phyloP scores from a whole-genome alignment of 2,797 vertebrate species.

The Pangasius sanitwongsei region DNA sequence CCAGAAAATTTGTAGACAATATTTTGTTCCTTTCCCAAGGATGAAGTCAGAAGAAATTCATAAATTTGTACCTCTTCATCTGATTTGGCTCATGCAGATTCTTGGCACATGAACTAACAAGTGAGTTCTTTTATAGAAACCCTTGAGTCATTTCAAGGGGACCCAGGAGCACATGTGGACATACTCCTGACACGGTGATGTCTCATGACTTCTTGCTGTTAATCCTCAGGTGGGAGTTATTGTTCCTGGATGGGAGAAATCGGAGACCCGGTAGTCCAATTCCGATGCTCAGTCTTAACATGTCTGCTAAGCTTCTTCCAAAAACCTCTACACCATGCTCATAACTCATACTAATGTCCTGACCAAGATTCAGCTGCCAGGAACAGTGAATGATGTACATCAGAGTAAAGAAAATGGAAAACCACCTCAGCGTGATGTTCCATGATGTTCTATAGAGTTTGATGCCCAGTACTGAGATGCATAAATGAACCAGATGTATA shows the following conservation, averaged over 20 bases:
- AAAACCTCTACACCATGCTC: constrained; percentile 32
- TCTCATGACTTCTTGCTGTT: constrained; percentile 17
- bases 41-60: not conserved
- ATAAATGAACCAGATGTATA: constrained; percentile 51
- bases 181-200: not conserved
- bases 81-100: not conserved
- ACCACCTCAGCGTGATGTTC: constrained; percentile 27
- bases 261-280: constrained; percentile 32
- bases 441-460: constrained; percentile 35
- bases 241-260: constrained; percentile 24
- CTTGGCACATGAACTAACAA: constrained; percentile 3
- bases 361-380: constrained; percentile 44
- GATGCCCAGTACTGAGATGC: constrained; percentile 38
- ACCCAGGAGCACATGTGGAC: not conserved
- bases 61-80: constrained; percentile 13
- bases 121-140: constrained; percentile 5
- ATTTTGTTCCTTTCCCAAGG: not conserved
- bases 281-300: constrained; percentile 12
- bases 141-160: not conserved
- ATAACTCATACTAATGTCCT: constrained; percentile 48
- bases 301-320: constrained; percentile 41
- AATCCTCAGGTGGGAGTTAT: constrained; percentile 26
- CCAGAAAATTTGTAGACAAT: not conserved
- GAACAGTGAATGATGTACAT: constrained; percentile 44
- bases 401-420: constrained; percentile 45